Evolutionary conservation across 2,113 vertebrate species (phyloP).

Genomic region (Chroicocephalus ridibundus): DNA sequence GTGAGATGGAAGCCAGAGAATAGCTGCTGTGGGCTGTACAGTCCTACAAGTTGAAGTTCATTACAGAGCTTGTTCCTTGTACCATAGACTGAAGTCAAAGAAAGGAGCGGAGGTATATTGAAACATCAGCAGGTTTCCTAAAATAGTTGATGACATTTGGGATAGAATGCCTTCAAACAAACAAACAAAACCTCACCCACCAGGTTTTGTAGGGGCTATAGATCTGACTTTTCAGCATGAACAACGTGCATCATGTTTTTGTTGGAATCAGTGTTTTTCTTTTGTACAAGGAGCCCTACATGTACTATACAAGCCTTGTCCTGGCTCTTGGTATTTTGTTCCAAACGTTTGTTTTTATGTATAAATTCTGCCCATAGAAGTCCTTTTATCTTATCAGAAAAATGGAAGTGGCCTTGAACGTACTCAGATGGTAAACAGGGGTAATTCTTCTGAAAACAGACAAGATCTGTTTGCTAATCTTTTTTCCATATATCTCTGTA

Average conservation of each 20-base stretch:
- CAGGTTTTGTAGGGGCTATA: not conserved
- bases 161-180: not conserved
- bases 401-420: not conserved
- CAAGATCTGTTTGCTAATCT: not conserved
- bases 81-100: not conserved
- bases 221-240: not conserved
- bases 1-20: not conserved
- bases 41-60: not conserved
- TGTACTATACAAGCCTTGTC: too few relatives aligned
- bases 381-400: not conserved
- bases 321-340: not conserved
- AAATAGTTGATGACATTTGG: not conserved
- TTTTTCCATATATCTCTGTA: rapidly evolving
- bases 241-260: not conserved
- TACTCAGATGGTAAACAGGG: not conserved
- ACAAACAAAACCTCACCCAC: not conserved
- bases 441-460: not conserved
- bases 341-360: not conserved
- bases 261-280: not conserved
- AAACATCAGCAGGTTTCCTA: not conserved
- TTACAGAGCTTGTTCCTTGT: not conserved
- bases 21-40: not conserved
- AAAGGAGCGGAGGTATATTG: not conserved
- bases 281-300: not conserved
- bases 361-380: not conserved